Evolutionary conservation across 2,797 vertebrate species (phyloP).

Genomic region (Sebastes matsubarae): DNA sequence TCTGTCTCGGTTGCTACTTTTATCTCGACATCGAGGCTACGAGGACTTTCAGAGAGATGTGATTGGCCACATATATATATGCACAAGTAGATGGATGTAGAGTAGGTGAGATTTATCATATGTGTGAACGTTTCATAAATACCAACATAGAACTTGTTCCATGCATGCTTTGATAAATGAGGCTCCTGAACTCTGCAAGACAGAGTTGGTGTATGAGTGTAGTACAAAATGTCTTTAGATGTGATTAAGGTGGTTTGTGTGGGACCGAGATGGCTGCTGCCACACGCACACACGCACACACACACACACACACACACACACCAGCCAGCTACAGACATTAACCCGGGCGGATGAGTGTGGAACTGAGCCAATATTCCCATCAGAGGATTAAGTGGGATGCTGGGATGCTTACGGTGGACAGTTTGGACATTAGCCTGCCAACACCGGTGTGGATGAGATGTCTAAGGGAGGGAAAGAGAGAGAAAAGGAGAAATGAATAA

Average conservation of each 20-base stretch:
- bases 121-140: background rate
- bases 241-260: conserved; percentile 21
- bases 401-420: conserved; percentile 37
- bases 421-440: conserved; percentile 42
- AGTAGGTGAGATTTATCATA: background rate
- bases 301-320: background rate
- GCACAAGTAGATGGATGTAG: background rate
- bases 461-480: background rate
- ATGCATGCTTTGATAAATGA: background rate
- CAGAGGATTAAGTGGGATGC: conserved; percentile 56
- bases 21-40: background rate
- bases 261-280: background rate
- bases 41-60: background rate
- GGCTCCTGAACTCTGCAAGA: background rate
- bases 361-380: conserved; percentile 62
- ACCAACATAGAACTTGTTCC: background rate
- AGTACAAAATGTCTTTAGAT: conserved; percentile 8
- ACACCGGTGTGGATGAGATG: background rate
- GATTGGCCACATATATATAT: background rate
- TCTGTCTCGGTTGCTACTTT: background rate
- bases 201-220: background rate
- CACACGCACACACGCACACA: background rate
- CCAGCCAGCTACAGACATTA: conserved; percentile 12
- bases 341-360: conserved; percentile 38
- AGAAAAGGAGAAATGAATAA: conserved; percentile 2